phyloP scores from a whole-genome alignment of 1,140 invertebrate genomes.

The Drosophila pectinifera region DNA sequence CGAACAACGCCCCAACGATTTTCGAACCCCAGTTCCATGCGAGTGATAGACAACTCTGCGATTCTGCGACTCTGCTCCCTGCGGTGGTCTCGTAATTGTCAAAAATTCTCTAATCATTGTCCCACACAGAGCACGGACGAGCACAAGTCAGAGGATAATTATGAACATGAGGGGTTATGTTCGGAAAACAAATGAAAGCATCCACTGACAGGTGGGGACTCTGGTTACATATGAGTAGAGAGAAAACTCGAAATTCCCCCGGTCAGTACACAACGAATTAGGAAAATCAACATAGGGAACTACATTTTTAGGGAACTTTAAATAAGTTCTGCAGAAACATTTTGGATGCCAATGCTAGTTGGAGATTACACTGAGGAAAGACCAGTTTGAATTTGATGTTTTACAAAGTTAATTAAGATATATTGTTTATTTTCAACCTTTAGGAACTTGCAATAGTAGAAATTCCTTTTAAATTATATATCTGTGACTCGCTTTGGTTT shows the following conservation, averaged over 20 bases:
- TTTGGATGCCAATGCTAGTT: neutral
- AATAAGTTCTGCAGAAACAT: neutral
- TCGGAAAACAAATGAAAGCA: conserved; percentile 16
- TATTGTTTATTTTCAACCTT: no score
- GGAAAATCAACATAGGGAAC: conserved; percentile 4
- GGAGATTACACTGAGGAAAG: neutral
- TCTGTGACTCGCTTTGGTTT: no score
- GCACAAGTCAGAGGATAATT: conserved; percentile 46
- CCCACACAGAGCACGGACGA: conserved; percentile 4
- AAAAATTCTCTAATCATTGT: conserved; percentile 40
- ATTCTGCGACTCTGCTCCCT: conserved; percentile 24
- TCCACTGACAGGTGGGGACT: conserved; percentile 18
- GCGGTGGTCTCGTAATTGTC: conserved; percentile 70
- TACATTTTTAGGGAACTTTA: neutral
- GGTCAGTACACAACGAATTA: conserved; percentile 6
- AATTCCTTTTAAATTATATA: no score
- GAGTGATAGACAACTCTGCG: conserved; percentile 37
- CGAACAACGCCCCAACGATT: conserved; percentile 34
- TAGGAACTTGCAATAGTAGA: no score
- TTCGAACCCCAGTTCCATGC: conserved; percentile 1
- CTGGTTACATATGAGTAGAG: conserved; percentile 7
- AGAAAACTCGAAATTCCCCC: neutral
- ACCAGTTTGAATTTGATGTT: no score
- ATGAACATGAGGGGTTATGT: conserved; percentile 22
- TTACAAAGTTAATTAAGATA: no score